Conservation (phyloP, 1,140 invertebrate genomes). For the Temnothorax curvispinosus region DNA sequence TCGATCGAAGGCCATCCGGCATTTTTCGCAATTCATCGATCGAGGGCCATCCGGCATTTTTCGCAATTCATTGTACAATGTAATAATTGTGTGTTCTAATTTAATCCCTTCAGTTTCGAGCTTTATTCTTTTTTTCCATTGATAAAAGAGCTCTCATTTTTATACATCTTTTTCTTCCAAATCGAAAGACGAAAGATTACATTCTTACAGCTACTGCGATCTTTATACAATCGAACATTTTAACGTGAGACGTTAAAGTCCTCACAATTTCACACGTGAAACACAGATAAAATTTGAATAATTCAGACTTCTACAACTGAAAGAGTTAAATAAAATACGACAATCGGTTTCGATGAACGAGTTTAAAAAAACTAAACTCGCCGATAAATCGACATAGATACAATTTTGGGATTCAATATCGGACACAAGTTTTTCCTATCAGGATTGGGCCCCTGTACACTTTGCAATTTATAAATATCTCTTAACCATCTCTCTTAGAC, state of each 20-base stretch:
- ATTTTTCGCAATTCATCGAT: slow-evolving; percentile 3
- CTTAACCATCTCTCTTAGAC: slow-evolving; percentile 77
- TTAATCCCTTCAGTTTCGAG: slow-evolving; percentile 58
- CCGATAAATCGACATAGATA: background rate
- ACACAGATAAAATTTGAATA: background rate
- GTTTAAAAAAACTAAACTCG: background rate
- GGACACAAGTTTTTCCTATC: slow-evolving; percentile 6
- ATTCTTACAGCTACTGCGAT: background rate
- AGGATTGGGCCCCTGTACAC: slow-evolving; percentile 70
- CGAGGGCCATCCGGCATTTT: slow-evolving; percentile 39
- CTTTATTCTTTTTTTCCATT: slow-evolving; percentile 12
- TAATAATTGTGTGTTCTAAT: slow-evolving; percentile 12
- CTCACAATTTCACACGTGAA: background rate
- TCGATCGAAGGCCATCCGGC: slow-evolving; percentile 41
- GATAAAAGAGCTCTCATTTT: slow-evolving; percentile 6
- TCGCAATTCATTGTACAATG: background rate
- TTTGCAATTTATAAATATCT: slow-evolving; percentile 76
- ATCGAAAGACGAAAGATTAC: background rate
- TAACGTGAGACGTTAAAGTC: background rate
- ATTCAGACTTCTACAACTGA: background rate
- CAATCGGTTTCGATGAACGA: slow-evolving; percentile 6
- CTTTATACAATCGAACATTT: slow-evolving; percentile 20
- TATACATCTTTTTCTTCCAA: slow-evolving; percentile 10
- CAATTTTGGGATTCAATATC: slow-evolving; percentile 13
- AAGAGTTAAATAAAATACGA: slow-evolving; percentile 12